Percentiles rank a stretch among this genome's conserved stretches.
These are phyloP conservation scores for Drosophila nr. perissopoda DNA, from an alignment of 2,888 invertebrate genomes.

Conservation along the genomic window DNA sequence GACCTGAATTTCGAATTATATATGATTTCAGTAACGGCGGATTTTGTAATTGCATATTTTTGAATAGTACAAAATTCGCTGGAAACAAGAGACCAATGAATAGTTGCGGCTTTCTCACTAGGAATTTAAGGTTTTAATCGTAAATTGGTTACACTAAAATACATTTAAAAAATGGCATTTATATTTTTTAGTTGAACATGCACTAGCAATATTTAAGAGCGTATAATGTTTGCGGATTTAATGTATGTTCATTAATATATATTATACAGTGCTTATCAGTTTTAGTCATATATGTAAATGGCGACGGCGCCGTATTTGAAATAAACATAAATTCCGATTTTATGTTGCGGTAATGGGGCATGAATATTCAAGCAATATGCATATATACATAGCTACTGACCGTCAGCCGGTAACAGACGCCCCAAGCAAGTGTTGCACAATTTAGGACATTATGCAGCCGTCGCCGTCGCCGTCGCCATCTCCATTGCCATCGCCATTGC, in stretches of 20 bases:
- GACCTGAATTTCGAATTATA: background rate
- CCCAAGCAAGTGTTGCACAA: slow-evolving; percentile 76
- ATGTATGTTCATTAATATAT: background rate
- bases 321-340: slow-evolving; percentile 66
- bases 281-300: slow-evolving; percentile 22
- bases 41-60: background rate
- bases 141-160: background rate
- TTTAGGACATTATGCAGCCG: slow-evolving; percentile 73
- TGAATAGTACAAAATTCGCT: background rate
- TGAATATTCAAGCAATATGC: slow-evolving; percentile 70
- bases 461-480: slow-evolving; percentile 14
- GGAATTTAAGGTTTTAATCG: background rate
- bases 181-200: background rate
- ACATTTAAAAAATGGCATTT: background rate
- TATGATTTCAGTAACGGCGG: background rate
- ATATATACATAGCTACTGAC: slow-evolving; percentile 40
- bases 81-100: background rate
- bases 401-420: slow-evolving; percentile 57
- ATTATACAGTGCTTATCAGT: background rate
- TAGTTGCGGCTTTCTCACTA: background rate
- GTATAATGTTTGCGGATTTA: background rate
- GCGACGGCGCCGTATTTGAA: slow-evolving; percentile 51
- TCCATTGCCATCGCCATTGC: background rate
- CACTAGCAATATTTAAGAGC: background rate
- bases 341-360: slow-evolving; percentile 51